These are phyloP conservation scores for Oasisia sp. DNA, from an alignment of 2,888 invertebrate genomes.

Conservation along the genomic window DNA sequence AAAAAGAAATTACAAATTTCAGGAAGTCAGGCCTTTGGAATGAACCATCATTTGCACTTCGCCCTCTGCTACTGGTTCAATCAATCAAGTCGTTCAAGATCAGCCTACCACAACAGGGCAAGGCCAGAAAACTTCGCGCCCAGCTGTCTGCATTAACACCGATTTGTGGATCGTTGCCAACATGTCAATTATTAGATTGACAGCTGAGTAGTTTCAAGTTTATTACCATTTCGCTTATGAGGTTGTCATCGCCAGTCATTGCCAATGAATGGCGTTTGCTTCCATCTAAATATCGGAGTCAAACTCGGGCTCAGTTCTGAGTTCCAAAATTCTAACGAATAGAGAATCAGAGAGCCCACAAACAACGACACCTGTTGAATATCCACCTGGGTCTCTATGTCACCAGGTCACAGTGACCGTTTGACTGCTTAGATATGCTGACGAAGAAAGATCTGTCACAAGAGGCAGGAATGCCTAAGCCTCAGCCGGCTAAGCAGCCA, in stretches of 20 bases:
- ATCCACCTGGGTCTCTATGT: background rate
- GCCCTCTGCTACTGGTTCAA: background rate
- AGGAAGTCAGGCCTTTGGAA: background rate
- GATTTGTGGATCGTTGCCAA: slow-evolving; percentile 1
- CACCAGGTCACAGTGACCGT: background rate
- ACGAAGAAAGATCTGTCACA: background rate
- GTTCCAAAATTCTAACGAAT: no score
- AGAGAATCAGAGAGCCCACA: no score
- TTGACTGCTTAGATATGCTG: background rate
- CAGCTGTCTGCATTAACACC: background rate
- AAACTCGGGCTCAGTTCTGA: no score
- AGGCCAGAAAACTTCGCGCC: background rate
- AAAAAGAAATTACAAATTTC: background rate
- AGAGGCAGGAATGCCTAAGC: background rate
- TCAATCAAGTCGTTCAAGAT: background rate
- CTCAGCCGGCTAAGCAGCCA: no score
- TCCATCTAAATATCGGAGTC: background rate
- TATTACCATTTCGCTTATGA: background rate
- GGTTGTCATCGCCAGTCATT: background rate
- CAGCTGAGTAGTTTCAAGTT: background rate
- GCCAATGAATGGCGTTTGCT: background rate
- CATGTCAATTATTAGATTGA: background rate
- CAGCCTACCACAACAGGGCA: background rate
- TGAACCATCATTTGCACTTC: background rate
- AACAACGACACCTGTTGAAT: background rate